phyloP scores from a whole-genome alignment of 2,797 vertebrate genomes.

The Champsocephalus gunnari region DNA sequence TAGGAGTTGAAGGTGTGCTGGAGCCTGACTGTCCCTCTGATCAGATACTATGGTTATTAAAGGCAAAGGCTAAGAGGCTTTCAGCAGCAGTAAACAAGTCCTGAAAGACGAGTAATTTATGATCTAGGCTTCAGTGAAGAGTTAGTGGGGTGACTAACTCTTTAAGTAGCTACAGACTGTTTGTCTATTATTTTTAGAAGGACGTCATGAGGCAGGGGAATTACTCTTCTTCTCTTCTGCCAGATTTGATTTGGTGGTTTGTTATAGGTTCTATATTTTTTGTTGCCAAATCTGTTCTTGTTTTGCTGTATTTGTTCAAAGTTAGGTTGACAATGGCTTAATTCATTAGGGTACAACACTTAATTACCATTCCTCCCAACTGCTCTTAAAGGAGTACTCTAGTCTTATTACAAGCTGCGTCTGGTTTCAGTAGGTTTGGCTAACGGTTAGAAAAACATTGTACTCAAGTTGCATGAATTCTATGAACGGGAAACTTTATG shows the following conservation, averaged over 20 bases:
- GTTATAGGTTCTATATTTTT: background rate
- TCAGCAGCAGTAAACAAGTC: constrained; percentile 26
- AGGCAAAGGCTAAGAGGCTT: constrained; percentile 36
- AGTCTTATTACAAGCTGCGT: background rate
- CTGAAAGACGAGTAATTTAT: constrained; percentile 26
- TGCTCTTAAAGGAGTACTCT: background rate
- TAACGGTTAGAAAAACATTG: no score
- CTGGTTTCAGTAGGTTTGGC: background rate
- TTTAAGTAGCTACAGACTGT: constrained; percentile 17
- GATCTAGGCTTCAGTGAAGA: constrained; percentile 29
- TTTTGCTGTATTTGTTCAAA: background rate
- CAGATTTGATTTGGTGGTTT: background rate
- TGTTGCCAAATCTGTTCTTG: no score
- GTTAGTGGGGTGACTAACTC: constrained; percentile 34
- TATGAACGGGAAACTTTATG: no score
- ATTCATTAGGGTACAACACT: background rate
- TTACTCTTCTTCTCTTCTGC: background rate
- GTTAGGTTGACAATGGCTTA: background rate
- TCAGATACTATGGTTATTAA: constrained; percentile 78
- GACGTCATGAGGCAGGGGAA: background rate
- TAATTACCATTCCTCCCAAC: background rate
- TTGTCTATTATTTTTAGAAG: constrained; percentile 51
- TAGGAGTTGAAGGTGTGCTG: constrained; percentile 23
- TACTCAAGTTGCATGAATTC: no score
- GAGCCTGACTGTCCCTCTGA: constrained; percentile 47